Percentiles rank a stretch among this genome's conserved stretches.
Conservation (phyloP, 2,888 invertebrate genomes). For the Diploptera punctata region DNA sequence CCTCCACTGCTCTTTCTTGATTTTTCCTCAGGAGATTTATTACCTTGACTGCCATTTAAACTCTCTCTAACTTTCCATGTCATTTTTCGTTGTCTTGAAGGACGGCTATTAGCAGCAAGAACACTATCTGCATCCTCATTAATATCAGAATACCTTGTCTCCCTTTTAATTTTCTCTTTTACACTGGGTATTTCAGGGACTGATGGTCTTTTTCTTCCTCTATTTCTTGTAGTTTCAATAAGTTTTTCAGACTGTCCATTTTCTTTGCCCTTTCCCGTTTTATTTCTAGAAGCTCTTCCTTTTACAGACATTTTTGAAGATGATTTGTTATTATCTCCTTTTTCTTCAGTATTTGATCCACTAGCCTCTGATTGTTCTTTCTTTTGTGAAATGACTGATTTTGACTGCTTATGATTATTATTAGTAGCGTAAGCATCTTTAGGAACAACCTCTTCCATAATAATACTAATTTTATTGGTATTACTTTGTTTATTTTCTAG, state of each 20-base stretch:
- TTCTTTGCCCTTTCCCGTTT: neutral
- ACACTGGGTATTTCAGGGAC: too few species aligned
- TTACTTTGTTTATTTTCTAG: neutral
- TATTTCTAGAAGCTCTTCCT: neutral
- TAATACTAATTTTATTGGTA: too few species aligned
- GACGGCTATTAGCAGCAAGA: neutral
- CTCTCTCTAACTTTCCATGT: slow-evolving; percentile 14
- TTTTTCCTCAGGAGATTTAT: neutral
- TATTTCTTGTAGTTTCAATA: neutral
- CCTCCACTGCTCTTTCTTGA: neutral
- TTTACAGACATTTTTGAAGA: too few species aligned
- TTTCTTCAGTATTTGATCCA: too few species aligned
- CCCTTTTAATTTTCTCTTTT: neutral
- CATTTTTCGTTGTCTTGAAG: slow-evolving; percentile 18
- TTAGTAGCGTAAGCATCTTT: too few species aligned
- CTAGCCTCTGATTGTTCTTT: neutral
- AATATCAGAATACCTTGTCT: neutral
- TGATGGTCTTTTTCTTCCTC: neutral
- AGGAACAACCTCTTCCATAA: too few species aligned
- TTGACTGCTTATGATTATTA: too few species aligned
- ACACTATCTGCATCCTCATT: neutral
- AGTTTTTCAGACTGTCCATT: neutral
- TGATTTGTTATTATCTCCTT: too few species aligned
- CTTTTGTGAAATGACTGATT: too few species aligned
- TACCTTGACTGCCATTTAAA: slow-evolving; percentile 7